These are phyloP conservation scores for Lamproptera curius DNA, from an alignment of 2,888 invertebrate genomes.

Conservation along the genomic window DNA sequence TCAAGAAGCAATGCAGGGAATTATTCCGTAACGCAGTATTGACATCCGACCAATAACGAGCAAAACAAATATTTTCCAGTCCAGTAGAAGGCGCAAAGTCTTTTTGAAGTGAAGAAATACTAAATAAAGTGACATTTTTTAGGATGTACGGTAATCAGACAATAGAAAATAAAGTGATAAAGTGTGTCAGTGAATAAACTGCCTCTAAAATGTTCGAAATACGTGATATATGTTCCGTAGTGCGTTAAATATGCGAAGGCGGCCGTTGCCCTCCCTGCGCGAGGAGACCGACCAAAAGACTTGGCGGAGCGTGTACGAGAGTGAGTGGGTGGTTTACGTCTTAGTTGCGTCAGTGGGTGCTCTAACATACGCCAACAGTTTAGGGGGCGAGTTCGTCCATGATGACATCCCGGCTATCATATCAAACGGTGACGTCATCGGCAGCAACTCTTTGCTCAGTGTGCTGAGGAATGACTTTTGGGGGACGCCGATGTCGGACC, in stretches of 20 bases:
- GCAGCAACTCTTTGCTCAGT: slow-evolving; percentile 78
- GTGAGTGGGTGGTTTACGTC: slow-evolving; percentile 80
- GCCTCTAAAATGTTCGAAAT: slow-evolving; percentile 37
- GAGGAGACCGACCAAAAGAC: slow-evolving; percentile 58
- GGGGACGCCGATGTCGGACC: slow-evolving; percentile 92
- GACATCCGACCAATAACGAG: no score
- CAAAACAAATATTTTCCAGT: no score
- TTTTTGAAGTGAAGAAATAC: no score
- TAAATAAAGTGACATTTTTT: not conserved
- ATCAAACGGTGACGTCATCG: slow-evolving; percentile 88
- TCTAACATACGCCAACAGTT: slow-evolving; percentile 84
- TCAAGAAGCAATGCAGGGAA: no score
- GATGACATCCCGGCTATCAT: slow-evolving; percentile 92
- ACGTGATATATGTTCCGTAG: not conserved
- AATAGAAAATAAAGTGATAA: no score
- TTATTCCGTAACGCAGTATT: no score
- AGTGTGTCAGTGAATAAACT: no score
- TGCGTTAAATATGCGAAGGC: slow-evolving; percentile 62
- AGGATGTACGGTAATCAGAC: no score
- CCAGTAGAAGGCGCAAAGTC: no score
- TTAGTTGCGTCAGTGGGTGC: slow-evolving; percentile 82
- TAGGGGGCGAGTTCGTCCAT: slow-evolving; percentile 91
- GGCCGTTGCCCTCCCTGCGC: slow-evolving; percentile 61
- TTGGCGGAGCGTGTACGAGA: slow-evolving; percentile 55
- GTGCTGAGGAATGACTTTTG: slow-evolving; percentile 90